phyloP scores from a whole-genome alignment of 2,888 invertebrate species.

The Andrena bicolor region DNA sequence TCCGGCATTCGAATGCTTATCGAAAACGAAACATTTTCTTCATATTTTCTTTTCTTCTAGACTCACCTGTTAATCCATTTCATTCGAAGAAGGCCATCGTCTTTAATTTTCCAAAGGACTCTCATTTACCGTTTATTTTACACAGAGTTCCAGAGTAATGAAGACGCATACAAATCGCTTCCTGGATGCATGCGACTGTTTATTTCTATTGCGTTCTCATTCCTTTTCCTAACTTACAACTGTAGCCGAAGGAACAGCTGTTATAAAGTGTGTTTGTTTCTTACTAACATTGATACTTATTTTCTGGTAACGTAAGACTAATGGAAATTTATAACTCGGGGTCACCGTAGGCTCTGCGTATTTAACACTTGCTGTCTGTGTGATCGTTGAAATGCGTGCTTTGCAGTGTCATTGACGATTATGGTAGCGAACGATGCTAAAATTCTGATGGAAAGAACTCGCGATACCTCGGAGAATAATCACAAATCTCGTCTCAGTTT shows the following conservation, averaged over 20 bases:
- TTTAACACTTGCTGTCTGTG: slow-evolving; percentile 12
- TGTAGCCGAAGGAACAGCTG: slow-evolving; percentile 10
- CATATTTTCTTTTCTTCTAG: slow-evolving; percentile 36
- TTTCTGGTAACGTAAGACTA: slow-evolving; percentile 17
- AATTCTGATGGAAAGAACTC: slow-evolving; percentile 15
- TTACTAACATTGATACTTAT: slow-evolving; percentile 25
- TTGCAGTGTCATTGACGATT: slow-evolving; percentile 8
- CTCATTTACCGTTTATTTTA: slow-evolving; percentile 43
- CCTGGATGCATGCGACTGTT: slow-evolving; percentile 61
- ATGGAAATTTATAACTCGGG: slow-evolving; percentile 26
- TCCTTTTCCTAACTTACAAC: slow-evolving; percentile 25
- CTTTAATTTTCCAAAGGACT: slow-evolving; percentile 23
- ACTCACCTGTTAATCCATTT: background rate
- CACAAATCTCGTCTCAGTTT: background rate
- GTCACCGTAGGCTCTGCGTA: slow-evolving; percentile 8
- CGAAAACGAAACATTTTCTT: slow-evolving; percentile 32
- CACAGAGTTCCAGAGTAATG: slow-evolving; percentile 75
- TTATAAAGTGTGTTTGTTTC: slow-evolving; percentile 14
- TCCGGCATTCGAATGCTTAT: slow-evolving; percentile 20
- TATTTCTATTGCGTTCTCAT: slow-evolving; percentile 43
- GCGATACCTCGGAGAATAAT: background rate
- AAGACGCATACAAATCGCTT: slow-evolving; percentile 60
- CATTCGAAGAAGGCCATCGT: slow-evolving; percentile 11
- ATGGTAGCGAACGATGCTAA: background rate
- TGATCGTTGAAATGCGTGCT: slow-evolving; percentile 14